Conservation (phyloP, 2,888 invertebrate genomes). For the Agrenia bidenticulata region DNA sequence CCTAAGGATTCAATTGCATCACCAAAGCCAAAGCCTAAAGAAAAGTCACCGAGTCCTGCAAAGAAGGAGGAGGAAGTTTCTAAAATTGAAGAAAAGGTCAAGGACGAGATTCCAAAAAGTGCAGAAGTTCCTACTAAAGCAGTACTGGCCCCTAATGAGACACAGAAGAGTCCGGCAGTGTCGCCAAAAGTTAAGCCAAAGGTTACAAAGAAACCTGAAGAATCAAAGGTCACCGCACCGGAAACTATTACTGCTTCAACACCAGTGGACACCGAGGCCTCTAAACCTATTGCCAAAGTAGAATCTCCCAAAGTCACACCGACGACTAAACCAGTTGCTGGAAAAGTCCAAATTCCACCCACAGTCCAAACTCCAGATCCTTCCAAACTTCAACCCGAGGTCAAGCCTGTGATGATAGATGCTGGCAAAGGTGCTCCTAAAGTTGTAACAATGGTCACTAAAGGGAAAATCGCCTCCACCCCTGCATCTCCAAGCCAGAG, state of each 20-base stretch:
- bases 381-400: constrained; percentile 54
- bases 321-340: constrained; percentile 53
- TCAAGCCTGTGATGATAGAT: constrained; percentile 54
- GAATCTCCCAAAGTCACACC: neutral
- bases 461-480: constrained; percentile 39
- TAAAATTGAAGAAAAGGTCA: neutral
- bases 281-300: constrained; percentile 2
- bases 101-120: constrained; percentile 14
- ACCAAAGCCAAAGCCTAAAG: constrained; percentile 9
- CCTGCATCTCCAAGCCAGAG: constrained; percentile 16
- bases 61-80: constrained; percentile 14
- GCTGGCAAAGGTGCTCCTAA: constrained; percentile 42
- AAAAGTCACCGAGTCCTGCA: constrained; percentile 16
- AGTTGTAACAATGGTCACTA: constrained; percentile 43
- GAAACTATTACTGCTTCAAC: neutral
- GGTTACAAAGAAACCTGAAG: constrained; percentile 9
- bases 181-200: constrained; percentile 15
- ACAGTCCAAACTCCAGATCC: constrained; percentile 61
- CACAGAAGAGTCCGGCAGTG: constrained; percentile 17
- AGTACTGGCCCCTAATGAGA: constrained; percentile 10
- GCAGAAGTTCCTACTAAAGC: neutral
- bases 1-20: constrained; percentile 11
- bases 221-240: neutral
- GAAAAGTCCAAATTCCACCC: constrained; percentile 55
- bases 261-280: neutral